A percentile compares a stretch with the other conserved stretches of the same genome.
Conservation (phyloP, 2,797 vertebrate genomes). For the Eulemur albifrons region DNA sequence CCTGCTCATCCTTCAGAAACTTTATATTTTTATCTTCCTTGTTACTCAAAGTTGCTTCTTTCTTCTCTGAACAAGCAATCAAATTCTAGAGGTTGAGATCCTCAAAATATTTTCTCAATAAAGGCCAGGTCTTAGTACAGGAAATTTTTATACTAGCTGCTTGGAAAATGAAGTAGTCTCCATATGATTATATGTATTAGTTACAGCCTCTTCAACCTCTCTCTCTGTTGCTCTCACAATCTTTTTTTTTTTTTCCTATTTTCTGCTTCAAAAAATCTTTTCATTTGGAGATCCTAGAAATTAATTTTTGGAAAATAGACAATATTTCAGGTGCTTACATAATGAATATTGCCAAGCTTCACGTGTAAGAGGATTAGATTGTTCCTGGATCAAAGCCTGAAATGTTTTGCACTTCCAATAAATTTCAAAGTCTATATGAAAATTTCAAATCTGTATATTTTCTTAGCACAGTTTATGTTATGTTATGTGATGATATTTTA, state of each 20-base stretch:
- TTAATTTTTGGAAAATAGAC: constrained; percentile 48
- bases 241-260: not conserved
- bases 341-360: constrained; percentile 11
- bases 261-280: constrained; percentile 39
- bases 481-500: not conserved
- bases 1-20: not conserved
- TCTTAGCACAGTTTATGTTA: not conserved
- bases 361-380: constrained; percentile 5
- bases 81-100: not conserved
- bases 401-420: not conserved
- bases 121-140: not conserved
- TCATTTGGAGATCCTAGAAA: constrained; percentile 19
- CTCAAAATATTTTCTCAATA: not conserved
- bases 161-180: not conserved
- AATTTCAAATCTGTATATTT: not conserved
- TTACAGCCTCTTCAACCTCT: not conserved
- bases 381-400: constrained; percentile 12
- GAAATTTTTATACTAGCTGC: not conserved
- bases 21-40: not conserved
- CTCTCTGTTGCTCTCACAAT: not conserved
- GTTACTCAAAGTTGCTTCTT: not conserved
- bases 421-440: not conserved
- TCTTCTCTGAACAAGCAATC: not conserved
- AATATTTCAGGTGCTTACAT: not conserved
- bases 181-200: not conserved